Evolutionary conservation across 2,797 vertebrate species (phyloP), one percentile per base, ranked within the genome.

Genomic region (Melanotaenia boesemani): DNA sequence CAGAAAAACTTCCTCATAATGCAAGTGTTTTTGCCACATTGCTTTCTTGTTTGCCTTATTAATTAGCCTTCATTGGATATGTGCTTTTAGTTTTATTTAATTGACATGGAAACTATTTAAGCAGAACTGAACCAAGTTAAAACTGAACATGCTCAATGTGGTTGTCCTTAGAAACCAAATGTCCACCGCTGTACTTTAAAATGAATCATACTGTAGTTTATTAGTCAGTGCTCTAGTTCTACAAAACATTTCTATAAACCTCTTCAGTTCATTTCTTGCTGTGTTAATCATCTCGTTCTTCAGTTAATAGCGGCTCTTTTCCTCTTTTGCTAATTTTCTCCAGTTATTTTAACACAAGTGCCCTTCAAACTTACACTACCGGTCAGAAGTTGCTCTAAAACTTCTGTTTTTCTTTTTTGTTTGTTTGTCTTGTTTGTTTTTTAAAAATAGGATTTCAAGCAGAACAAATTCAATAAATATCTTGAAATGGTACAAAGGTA

Each of bases 91-190:
- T 24, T 52, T n/a, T 8, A 48, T n/a, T 46, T 36, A 4, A 46
- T 61, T 11, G 12, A 34, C 13, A 37, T 9, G 12, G 34, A 54
- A 62, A 65, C 30, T 11, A 22, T 66, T 61, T 44, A 28, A 11
- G 50, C 6, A 30, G 7, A 44, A 62, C n/a, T 46, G 44, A 61
- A 52, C 12, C 24, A 41, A 63, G 46, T 54, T 7, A 39, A 58
- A 36, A 37, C 60, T 54, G 37, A 54, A 57, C 50, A 22, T 13
- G 48, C 34, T 63, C 11, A 55, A 39, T 4, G 36, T 28, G 63
- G 58, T 41, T 11, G 20, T 22, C 30, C 5, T 72, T 70, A 67
- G 20, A 46, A 46, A 64, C 20, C n/a, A 70, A 28, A 54, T 15
- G 22, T 44, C 13, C 13, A 56, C 26, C 32, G 18, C 26, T 74